Percentiles rank a stretch among this genome's conserved stretches.
Conservation (phyloP, 2,797 vertebrate genomes). For the Champsocephalus gunnari region DNA sequence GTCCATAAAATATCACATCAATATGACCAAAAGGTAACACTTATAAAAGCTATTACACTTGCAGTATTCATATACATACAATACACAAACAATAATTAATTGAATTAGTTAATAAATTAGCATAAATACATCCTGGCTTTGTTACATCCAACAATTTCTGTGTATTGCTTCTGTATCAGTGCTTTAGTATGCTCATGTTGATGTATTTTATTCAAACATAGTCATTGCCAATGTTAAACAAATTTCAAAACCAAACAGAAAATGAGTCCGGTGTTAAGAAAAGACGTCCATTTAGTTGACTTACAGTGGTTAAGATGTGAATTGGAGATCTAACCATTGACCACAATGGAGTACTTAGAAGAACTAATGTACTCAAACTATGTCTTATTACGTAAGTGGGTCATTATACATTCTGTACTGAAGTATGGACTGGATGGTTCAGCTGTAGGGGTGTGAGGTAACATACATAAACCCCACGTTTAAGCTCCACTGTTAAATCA, state of each 20-base stretch:
- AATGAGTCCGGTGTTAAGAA: slow-evolving; percentile 14
- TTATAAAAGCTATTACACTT: background rate
- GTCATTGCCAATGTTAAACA: background rate
- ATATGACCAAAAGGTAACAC: background rate
- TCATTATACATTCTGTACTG: slow-evolving; percentile 55
- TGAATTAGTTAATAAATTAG: background rate
- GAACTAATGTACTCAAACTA: slow-evolving; percentile 54
- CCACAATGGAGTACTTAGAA: slow-evolving; percentile 57
- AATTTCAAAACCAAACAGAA: slow-evolving; percentile 27
- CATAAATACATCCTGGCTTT: background rate
- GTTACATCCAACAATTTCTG: background rate
- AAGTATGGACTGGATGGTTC: slow-evolving; percentile 53
- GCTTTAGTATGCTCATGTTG: slow-evolving; percentile 11
- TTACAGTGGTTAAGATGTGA: slow-evolving; percentile 29
- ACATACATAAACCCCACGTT: slow-evolving; percentile 63
- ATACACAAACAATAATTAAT: background rate
- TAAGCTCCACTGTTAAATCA: slow-evolving; percentile 63
- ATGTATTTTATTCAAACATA: slow-evolving; percentile 13
- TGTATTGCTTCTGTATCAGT: background rate
- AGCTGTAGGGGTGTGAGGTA: slow-evolving; percentile 65
- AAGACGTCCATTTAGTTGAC: slow-evolving; percentile 38
- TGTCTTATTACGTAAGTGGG: slow-evolving; percentile 48
- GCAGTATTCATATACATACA: background rate
- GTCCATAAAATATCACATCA: background rate
- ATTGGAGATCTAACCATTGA: slow-evolving; percentile 45